These are phyloP conservation scores for Nestor notabilis DNA, from an alignment of 2,113 vertebrate genomes.

Conservation along the genomic window DNA sequence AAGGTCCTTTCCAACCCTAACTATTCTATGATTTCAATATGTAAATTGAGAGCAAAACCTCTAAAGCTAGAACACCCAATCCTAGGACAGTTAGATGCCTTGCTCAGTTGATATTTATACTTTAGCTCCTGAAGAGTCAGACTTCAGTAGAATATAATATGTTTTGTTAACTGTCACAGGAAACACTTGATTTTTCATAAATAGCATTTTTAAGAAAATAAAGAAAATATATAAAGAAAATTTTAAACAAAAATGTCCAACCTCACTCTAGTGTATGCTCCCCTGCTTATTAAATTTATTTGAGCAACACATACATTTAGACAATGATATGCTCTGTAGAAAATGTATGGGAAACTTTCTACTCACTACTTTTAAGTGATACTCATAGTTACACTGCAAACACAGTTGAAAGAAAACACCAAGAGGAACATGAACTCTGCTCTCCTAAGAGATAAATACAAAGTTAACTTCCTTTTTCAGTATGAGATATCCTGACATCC, in stretches of 20 bases:
- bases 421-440: neutral
- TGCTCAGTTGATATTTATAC: neutral
- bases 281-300: neutral
- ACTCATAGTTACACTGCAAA: neutral
- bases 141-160: neutral
- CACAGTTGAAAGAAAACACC: neutral
- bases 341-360: neutral
- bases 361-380: neutral
- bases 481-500: neutral
- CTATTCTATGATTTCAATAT: rapidly evolving
- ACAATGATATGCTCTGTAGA: neutral
- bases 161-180: neutral
- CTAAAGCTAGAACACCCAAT: neutral
- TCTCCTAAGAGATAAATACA: neutral
- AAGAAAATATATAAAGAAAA: too few relatives aligned
- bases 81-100: neutral
- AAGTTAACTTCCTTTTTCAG: neutral
- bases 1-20: too few relatives aligned
- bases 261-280: neutral
- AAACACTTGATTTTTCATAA: neutral
- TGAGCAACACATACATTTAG: neutral
- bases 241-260: too few relatives aligned
- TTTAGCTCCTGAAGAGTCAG: neutral
- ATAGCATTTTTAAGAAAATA: too few relatives aligned
- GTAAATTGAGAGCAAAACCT: neutral